Base-by-base conservation (phyloP, 2,888 invertebrate species). In the Chorisops tibialis region DNA sequence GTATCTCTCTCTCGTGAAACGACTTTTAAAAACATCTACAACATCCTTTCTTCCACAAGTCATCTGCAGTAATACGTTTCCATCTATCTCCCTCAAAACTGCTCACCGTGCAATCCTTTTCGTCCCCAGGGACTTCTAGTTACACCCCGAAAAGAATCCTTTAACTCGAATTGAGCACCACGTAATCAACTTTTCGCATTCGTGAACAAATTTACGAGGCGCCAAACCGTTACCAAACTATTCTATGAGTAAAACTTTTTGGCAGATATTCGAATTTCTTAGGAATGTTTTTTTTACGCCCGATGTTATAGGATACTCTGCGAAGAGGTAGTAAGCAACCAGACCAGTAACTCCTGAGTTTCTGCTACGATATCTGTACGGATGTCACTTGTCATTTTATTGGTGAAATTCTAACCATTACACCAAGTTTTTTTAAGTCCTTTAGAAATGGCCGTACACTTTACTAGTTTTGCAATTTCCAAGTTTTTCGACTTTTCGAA, bases 121-220 rank as follows among this genome's bases (percentile, higher is more conserved):
- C n/a, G n/a, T 1, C 30, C 30, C 30, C 1, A 30, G 30, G 30
- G 5, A 30, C 9, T n/a, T n/a, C n/a, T n/a, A n/a, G n/a, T n/a
- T n/a, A n/a, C n/a, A n/a, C n/a, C n/a, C 2, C 30, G 30, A 30
- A 30, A 21, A 21, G 22, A 48, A 48, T n/a, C 22, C 22, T 18
- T 43, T 19, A 21, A 48, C 22, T 21, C 48, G 48, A 7, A 14
- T 14, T 4, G 12, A 47, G 14, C 47, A 6, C 21, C 47, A 45
- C 16, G n/a, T 45, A 56, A 56, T 56, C 56, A 56, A 56, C 56
- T 56, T 56, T 56, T 35, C 45, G 45, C 43, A 56, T 30, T 56
- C 56, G 56, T 30, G 14, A 35, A 43, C 43, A 56, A 56, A 56
- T 56, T 45, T 56, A 56, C 56, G 56, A 56, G 45, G 56, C 56